These are phyloP conservation scores for Stictocephala bisonia DNA, from an alignment of 2,888 invertebrate species.

Conservation along the genomic window DNA sequence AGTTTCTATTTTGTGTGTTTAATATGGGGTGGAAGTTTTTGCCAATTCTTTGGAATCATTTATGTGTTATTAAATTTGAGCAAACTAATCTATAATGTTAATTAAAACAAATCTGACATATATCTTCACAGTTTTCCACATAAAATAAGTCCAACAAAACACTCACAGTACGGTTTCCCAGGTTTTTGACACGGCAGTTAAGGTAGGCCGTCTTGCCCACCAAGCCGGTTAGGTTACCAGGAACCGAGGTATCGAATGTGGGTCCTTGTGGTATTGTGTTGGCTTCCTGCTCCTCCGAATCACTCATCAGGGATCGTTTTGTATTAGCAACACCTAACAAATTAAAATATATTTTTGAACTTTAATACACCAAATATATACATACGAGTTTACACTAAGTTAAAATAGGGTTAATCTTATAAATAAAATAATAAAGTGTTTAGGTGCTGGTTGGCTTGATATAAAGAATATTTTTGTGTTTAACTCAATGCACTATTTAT, in stretches of 20 bases:
- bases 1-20: no score
- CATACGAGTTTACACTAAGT: not conserved
- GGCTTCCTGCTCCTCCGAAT: conserved; percentile 71
- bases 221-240: conserved; percentile 85
- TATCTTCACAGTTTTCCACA: no score
- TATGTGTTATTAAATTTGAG: no score
- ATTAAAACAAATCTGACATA: no score
- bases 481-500: no score
- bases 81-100: no score
- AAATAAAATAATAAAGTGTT: not conserved
- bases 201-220: conserved; percentile 86
- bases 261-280: conserved; percentile 81
- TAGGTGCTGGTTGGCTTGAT: no score
- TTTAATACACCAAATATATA: not conserved
- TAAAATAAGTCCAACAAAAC: no score
- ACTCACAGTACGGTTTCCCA: conserved; percentile 89
- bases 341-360: not conserved
- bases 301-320: conserved; percentile 70
- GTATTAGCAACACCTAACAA: not conserved
- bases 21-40: no score
- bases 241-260: conserved; percentile 84
- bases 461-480: no score
- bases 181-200: conserved; percentile 87
- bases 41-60: no score
- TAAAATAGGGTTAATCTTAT: not conserved